Conservation (phyloP, 2,888 invertebrate genomes). For the Campaea margaritaria region DNA sequence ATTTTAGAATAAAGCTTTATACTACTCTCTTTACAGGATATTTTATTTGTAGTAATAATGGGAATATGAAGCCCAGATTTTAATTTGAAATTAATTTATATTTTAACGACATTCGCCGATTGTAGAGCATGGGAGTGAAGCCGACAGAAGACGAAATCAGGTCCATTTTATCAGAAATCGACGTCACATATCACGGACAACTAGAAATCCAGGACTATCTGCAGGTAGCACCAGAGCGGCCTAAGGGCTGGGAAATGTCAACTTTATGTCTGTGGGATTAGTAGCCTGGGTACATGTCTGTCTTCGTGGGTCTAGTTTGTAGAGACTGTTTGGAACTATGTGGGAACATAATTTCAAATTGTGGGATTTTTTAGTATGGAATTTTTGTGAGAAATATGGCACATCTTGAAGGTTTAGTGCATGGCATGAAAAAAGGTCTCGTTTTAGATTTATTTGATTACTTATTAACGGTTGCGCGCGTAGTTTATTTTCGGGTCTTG, state of each 20-base stretch:
- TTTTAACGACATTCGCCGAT: slow-evolving; percentile 29
- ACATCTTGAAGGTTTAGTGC: neutral
- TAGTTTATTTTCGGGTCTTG: too few relatives aligned
- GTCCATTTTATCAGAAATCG: slow-evolving; percentile 92
- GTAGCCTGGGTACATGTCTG: slow-evolving; percentile 17
- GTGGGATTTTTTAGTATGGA: slow-evolving; percentile 12
- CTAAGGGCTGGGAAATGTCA: slow-evolving; percentile 43
- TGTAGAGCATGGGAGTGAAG: slow-evolving; percentile 88
- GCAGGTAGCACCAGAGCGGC: slow-evolving; percentile 88
- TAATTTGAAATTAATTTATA: neutral
- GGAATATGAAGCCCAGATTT: too few relatives aligned
- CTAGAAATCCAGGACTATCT: slow-evolving; percentile 95
- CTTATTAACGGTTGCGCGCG: too few relatives aligned
- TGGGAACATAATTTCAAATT: slow-evolving; percentile 10
- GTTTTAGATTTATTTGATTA: too few relatives aligned
- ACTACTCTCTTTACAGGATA: too few relatives aligned
- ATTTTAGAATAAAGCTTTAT: too few relatives aligned
- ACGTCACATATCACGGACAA: slow-evolving; percentile 93
- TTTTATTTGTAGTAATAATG: too few relatives aligned
- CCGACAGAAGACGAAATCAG: slow-evolving; percentile 89
- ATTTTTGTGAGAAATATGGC: neutral
- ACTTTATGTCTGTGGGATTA: slow-evolving; percentile 32
- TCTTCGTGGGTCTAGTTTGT: neutral
- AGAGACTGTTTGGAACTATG: slow-evolving; percentile 15
- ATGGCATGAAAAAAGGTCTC: neutral